Conservation (phyloP, 2,888 invertebrate genomes). For the Alitta virens region DNA sequence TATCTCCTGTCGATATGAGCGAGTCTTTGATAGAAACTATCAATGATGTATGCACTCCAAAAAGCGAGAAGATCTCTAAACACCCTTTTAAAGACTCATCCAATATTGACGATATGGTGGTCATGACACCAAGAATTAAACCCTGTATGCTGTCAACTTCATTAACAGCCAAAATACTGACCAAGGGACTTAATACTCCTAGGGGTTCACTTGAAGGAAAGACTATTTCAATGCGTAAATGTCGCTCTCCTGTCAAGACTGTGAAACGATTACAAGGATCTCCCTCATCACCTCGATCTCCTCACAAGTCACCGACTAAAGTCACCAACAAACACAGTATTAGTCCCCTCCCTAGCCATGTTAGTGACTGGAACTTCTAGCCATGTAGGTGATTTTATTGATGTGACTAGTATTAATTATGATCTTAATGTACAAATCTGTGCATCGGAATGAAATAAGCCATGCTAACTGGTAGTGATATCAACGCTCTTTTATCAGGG, state of each 20-base stretch:
- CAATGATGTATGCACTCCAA: conserved; percentile 28
- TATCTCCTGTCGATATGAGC: conserved; percentile 6
- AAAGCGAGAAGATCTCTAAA: conserved; percentile 5
- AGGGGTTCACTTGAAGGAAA: not conserved
- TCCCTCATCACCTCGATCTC: conserved; percentile 22
- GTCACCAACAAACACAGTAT: not conserved
- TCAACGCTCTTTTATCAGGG: no score
- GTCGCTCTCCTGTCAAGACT: conserved; percentile 40
- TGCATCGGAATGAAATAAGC: no score
- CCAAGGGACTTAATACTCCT: conserved; percentile 11
- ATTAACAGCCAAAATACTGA: conserved; percentile 7
- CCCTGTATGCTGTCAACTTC: conserved; percentile 30
- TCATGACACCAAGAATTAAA: conserved; percentile 27
- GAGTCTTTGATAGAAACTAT: conserved; percentile 31
- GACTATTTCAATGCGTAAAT: conserved; percentile 20
- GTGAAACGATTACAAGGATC: conserved; percentile 38
- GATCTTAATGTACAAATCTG: no score
- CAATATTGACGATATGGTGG: conserved; percentile 1
- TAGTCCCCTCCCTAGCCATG: conserved; percentile 8
- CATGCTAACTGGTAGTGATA: no score
- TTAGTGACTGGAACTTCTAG: conserved; percentile 14
- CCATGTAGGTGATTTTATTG: not conserved
- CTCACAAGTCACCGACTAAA: conserved; percentile 9
- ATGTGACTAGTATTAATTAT: no score
- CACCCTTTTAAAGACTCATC: conserved; percentile 18